These are phyloP conservation scores for Lasaia peninsularis DNA, from an alignment of 1,140 invertebrate species.

Conservation along the genomic window DNA sequence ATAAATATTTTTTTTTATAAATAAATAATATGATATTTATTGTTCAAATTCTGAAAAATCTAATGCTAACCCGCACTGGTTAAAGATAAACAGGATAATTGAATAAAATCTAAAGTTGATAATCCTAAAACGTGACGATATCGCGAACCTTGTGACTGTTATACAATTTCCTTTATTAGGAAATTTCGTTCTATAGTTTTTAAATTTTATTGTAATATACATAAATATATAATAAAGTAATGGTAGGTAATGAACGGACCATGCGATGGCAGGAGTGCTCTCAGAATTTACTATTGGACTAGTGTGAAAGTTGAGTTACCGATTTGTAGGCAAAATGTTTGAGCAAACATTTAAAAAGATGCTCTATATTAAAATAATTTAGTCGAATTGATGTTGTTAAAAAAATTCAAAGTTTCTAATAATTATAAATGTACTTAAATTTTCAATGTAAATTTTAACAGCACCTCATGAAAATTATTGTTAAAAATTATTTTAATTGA, in stretches of 20 bases:
- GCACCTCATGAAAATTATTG: conserved; percentile 66
- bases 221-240: conserved; percentile 52
- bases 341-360: conserved; percentile 74
- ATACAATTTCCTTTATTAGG: conserved; percentile 64
- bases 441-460: conserved; percentile 73
- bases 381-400: conserved; percentile 76
- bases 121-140: not conserved
- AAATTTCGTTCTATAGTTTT: conserved; percentile 74
- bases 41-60: not conserved
- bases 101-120: conserved; percentile 2
- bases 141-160: conserved; percentile 36
- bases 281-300: conserved; percentile 71
- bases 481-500: conserved; percentile 72
- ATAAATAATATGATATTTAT: conserved; percentile 9
- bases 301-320: conserved; percentile 66
- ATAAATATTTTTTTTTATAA: conserved; percentile 7
- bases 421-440: conserved; percentile 74
- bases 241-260: conserved; percentile 71
- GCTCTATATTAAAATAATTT: conserved; percentile 64
- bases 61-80: not conserved
- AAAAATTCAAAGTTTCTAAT: conserved; percentile 70
- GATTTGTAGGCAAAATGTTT: conserved; percentile 68
- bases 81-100: not conserved
- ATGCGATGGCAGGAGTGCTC: conserved; percentile 66
- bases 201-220: conserved; percentile 76